Evolutionary conservation across 2,113 vertebrate species (phyloP), one percentile per base, ranked within the genome.

Genomic region (Platysteira castanea): DNA sequence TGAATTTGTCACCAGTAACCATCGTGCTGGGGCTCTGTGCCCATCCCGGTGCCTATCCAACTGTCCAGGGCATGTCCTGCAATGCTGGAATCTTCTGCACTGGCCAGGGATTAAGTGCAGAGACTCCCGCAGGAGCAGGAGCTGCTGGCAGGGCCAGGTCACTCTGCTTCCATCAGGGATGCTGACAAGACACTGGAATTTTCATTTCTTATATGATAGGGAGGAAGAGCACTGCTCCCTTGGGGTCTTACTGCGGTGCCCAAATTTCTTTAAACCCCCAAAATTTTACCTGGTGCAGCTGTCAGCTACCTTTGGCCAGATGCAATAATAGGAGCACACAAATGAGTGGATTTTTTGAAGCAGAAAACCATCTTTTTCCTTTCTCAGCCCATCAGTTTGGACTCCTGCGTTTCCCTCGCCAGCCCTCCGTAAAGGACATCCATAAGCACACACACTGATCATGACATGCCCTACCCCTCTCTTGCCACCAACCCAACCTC

Each of bases 371-470:
- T 6, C 11, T 70, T 33, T 85, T 63, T n/a, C 10, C 6, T 74
- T 64, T 68, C 37, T 56, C 68, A 69, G 5, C 21, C 31, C n/a
- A 35, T 52, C 44, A 39, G 13, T 61, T 20, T 56, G 54, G 28
- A 49, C 30, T 46, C 57, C n/a, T 27, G n/a, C 1, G 0, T 74
- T 77, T 57, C 59, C 31, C 16, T 52, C 31, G 20, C 11, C 28
- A n/a, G 0, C 11, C 15, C 28, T 64, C 50, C 4, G 0, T 16
- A 73, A 69, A 67, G 11, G 35, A 2, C 8, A 24, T 31, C 41
- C 1, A 1, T 57, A 60, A 37, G 74, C 37, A 4, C 33, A 46
- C 27, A 70, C 1, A 0, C 2, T 22, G 56, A 21, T 27, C 8
- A 10, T 6, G 24, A 79, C 17, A 30, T 21, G 22, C 9, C 10